Percentiles rank a stretch among this genome's conserved stretches.
These are phyloP conservation scores for Apodemia zela DNA, from an alignment of 2,888 invertebrate genomes.

Conservation along the genomic window DNA sequence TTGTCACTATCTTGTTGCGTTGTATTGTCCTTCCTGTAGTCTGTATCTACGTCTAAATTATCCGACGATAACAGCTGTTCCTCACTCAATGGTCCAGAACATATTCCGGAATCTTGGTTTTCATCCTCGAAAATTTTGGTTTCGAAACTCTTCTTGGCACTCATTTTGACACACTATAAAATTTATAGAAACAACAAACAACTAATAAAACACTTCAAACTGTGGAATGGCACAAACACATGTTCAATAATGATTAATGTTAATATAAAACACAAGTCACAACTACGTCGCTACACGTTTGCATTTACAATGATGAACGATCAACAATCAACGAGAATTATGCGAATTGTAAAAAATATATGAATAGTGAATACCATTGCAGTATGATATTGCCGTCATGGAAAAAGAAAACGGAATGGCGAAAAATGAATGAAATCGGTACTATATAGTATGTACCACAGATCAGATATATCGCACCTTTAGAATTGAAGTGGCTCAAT, in stretches of 20 bases:
- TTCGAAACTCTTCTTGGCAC: constrained; percentile 60
- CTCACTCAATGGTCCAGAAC: constrained; percentile 51
- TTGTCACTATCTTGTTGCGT: constrained; percentile 37
- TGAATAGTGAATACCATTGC: background rate
- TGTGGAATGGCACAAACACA: constrained; percentile 46
- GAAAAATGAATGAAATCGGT: constrained; percentile 23
- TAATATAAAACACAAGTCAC: constrained; percentile 31
- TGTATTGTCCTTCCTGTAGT: constrained; percentile 25
- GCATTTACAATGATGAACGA: constrained; percentile 50
- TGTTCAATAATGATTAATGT: constrained; percentile 38
- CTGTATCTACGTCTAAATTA: constrained; percentile 26
- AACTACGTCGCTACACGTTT: constrained; percentile 39
- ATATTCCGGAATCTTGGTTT: constrained; percentile 60
- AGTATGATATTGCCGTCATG: background rate
- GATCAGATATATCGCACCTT: too few species aligned
- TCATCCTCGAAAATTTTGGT: constrained; percentile 56
- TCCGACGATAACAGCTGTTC: constrained; percentile 36
- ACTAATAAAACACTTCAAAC: constrained; percentile 31
- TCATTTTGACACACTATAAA: constrained; percentile 53
- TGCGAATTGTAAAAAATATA: too few species aligned
- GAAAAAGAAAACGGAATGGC: constrained; percentile 11
- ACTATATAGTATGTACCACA: too few species aligned
- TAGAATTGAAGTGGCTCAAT: too few species aligned
- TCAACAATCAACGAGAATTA: background rate
- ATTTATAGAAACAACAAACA: constrained; percentile 29